Base-by-base conservation (phyloP, 2,888 invertebrate genomes). In the Petrophora chlorosata region DNA sequence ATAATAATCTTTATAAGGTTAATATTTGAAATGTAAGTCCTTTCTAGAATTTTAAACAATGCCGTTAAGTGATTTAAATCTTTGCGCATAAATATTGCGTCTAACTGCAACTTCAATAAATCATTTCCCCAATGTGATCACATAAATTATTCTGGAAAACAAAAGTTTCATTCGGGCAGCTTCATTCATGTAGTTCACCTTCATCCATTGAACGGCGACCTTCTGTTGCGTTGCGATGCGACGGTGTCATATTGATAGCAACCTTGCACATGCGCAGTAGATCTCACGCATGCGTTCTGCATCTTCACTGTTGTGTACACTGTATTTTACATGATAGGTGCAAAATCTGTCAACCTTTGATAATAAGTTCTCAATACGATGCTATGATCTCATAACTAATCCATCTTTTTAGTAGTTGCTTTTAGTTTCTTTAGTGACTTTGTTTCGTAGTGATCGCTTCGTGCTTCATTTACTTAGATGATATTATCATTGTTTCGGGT, bases 191-290 rank as follows among this genome's bases (percentile, higher is more conserved):
- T 59, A 65, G 66, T 67, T 76, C 71, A 74, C 76, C 76, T 79
- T 77, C 73, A 62, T 61, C 76, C 86, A 87, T 85, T 87, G 84
- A 85, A 70, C 47, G 65, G 46, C 63, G 76, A 78, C 79, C 79
- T 80, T 80, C 77, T 52, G 59, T 68, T 61, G 56, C 47, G 61
- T 80, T 80, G 77, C 53, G 59, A 68, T 61, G 56, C 47, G 61
- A 53, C 69, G 63, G 59, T 76, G 72, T 81, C 82, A 85, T 89
- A 89, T 89, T 79, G 89, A 89, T 82, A 82, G 70, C 74, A 66
- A 63, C 50, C 26, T 15, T 43, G 63, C 39, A 70, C 87, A 79
- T 87, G 85, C 86, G 86, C 79, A 48, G 22, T 67, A 3, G 13
- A 45, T 3, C 2, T 13, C 35, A 49, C 72, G 73, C 80, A 76